These are phyloP conservation scores for Megamerina dolium DNA, from an alignment of 2,888 invertebrate genomes.

Conservation along the genomic window DNA sequence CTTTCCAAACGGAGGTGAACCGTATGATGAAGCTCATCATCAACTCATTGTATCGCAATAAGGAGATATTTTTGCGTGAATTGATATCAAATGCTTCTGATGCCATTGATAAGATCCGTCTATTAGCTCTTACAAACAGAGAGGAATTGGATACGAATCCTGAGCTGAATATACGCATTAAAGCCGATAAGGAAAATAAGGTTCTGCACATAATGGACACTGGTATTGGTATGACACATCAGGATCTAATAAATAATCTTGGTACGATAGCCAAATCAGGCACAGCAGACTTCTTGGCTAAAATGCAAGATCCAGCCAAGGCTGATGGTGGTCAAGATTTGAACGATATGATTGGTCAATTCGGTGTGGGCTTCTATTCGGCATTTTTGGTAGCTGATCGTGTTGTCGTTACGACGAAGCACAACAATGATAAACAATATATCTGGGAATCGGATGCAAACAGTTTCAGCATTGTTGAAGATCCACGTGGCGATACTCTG, in stretches of 20 bases:
- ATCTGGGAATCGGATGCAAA: slow-evolving; percentile 97
- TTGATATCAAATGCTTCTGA: slow-evolving; percentile 99
- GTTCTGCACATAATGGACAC: slow-evolving; percentile 92
- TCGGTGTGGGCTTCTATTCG: slow-evolving; percentile 99
- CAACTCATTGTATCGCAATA: slow-evolving; percentile 97
- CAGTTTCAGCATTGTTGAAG: slow-evolving; percentile 82
- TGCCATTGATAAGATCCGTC: slow-evolving; percentile 95
- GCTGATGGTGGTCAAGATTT: slow-evolving; percentile 62
- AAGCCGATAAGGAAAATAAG: slow-evolving; percentile 86
- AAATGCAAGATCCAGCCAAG: slow-evolving; percentile 66
- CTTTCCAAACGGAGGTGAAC: slow-evolving; percentile 97
- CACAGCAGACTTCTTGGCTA: slow-evolving; percentile 90
- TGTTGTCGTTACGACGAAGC: slow-evolving; percentile 92
- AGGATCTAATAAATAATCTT: slow-evolving; percentile 89
- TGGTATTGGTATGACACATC: slow-evolving; percentile 95
- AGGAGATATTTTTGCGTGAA: slow-evolving; percentile 97
- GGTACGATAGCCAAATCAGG: slow-evolving; percentile 98
- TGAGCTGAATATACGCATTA: slow-evolving; percentile 85
- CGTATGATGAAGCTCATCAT: slow-evolving; percentile 99
- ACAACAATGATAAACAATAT: slow-evolving; percentile 89
- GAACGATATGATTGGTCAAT: slow-evolving; percentile 98
- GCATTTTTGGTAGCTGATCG: slow-evolving; percentile 94
- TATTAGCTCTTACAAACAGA: slow-evolving; percentile 84
- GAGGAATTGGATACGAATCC: slow-evolving; percentile 69
- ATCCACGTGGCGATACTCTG: slow-evolving; percentile 89